Evolutionary conservation across 2,797 vertebrate species (phyloP).

Genomic region (Acropternis orthonyx): DNA sequence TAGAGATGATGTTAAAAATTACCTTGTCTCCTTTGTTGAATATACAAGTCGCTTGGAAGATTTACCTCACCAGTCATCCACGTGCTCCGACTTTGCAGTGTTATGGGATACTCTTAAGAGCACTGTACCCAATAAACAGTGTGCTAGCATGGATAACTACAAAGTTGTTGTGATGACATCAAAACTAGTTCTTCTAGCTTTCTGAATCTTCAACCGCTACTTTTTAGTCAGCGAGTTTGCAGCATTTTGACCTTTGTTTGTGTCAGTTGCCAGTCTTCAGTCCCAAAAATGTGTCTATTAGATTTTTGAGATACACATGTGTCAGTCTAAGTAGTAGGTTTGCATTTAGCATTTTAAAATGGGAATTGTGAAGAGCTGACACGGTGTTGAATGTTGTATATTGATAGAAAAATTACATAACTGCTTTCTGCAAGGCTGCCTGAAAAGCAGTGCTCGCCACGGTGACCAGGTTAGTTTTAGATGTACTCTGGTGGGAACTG

Average conservation of each 20-base stretch:
- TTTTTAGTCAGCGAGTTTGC: fast-evolving
- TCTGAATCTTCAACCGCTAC: background rate
- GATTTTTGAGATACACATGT: background rate
- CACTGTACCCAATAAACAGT: background rate
- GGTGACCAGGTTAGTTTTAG: background rate
- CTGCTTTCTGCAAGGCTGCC: background rate
- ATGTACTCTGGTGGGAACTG: background rate
- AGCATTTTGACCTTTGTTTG: background rate
- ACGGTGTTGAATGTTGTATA: background rate
- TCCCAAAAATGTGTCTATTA: background rate
- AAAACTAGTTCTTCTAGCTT: background rate
- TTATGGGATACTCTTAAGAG: fast-evolving
- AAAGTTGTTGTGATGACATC: background rate
- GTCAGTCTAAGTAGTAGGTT: fast-evolving
- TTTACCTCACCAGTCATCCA: background rate
- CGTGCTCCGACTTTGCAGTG: background rate
- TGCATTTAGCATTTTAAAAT: background rate
- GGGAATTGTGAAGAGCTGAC: background rate
- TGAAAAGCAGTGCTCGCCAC: background rate
- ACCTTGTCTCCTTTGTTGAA: background rate
- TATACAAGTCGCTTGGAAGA: background rate
- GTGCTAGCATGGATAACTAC: background rate
- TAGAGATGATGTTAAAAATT: background rate
- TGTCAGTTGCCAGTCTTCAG: background rate
- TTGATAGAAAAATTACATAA: background rate